Evolutionary conservation across 1,140 invertebrate genomes (phyloP).

Genomic region (Drosophila nasuta): DNA sequence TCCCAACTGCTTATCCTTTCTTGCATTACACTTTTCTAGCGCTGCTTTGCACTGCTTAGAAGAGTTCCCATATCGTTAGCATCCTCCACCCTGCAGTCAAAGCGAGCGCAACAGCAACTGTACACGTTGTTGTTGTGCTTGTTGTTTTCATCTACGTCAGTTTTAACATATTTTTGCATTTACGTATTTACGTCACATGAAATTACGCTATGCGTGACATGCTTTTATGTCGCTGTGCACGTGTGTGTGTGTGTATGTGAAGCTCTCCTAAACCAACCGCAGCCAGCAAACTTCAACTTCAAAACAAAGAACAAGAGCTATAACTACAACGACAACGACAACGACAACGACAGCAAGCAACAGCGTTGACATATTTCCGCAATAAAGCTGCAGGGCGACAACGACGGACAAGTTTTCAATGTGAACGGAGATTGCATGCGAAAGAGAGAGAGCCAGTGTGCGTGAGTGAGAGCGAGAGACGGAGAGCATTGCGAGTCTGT

Average conservation of each 20-base stretch:
- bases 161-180: conserved; percentile 83
- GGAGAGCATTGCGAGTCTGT: conserved; percentile 50
- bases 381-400: conserved; percentile 69
- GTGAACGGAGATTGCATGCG: conserved; percentile 34
- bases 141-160: conserved; percentile 62
- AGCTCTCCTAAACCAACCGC: conserved; percentile 67
- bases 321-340: conserved; percentile 2
- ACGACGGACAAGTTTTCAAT: conserved; percentile 73
- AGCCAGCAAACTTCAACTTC: conserved; percentile 74
- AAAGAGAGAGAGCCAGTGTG: conserved; percentile 9
- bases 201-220: conserved; percentile 79
- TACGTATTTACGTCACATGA: conserved; percentile 82
- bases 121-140: neutral
- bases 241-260: conserved; percentile 45
- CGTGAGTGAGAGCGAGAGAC: conserved; percentile 8
- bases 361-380: conserved; percentile 77
- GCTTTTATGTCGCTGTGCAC: conserved; percentile 65
- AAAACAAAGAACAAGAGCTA: conserved; percentile 41
- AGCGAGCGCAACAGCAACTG: conserved; percentile 18
- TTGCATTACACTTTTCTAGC: neutral
- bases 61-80: no score
- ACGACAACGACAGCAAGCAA: conserved; percentile 27
- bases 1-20: no score
- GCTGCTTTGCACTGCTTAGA: neutral
- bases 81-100: neutral